phyloP scores from a whole-genome alignment of 2,113 vertebrate genomes.

The Callospermophilus lateralis region DNA sequence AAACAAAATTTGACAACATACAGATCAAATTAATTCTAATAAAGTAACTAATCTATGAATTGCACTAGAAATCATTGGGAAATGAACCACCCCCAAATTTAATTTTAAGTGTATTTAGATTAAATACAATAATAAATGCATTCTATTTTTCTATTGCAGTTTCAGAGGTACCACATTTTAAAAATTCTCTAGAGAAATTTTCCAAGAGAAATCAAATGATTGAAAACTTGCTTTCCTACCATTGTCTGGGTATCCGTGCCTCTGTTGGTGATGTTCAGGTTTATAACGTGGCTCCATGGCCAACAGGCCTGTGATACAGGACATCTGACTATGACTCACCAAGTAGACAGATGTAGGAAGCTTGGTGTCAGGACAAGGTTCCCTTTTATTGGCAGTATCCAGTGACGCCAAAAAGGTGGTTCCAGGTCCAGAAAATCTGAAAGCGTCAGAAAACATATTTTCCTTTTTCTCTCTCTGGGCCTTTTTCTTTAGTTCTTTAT shows the following conservation, averaged over 20 bases:
- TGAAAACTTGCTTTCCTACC: neutral
- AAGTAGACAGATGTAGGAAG: neutral
- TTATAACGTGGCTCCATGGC: neutral
- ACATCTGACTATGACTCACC: neutral
- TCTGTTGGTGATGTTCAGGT: neutral
- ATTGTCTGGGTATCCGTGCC: neutral
- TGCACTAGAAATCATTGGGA: neutral
- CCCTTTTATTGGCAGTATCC: neutral
- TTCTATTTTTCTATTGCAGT: neutral
- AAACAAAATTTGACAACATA: neutral
- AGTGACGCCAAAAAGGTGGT: accelerated
- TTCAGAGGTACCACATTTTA: neutral
- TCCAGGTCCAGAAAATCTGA: neutral
- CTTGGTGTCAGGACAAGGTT: neutral
- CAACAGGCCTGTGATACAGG: neutral
- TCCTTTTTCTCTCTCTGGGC: neutral
- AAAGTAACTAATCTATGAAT: neutral
- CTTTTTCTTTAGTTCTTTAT: neutral
- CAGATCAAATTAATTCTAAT: neutral
- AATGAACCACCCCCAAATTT: neutral
- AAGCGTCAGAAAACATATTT: neutral
- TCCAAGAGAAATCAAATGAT: neutral
- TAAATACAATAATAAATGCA: no score
- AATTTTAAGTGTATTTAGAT: no score
- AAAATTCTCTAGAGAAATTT: neutral